Evolutionary conservation across 1,140 invertebrate species (phyloP), one percentile per base, ranked within the genome.

Genomic region (Leptinotarsa defecta): DNA sequence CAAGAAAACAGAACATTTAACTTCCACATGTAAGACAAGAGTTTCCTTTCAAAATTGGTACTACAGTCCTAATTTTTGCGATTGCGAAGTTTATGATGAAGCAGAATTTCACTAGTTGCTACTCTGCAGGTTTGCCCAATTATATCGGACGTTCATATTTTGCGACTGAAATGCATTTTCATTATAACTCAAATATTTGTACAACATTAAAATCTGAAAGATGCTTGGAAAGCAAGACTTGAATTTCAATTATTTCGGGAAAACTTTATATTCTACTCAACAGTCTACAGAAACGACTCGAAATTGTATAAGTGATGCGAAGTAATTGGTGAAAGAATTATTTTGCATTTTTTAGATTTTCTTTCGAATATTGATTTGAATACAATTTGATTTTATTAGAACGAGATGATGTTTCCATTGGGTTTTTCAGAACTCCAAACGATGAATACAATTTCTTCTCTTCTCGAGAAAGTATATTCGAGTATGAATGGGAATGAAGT

Each of bases 131-230:
- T 6, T 62, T n/a, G 20, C 17, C 5, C 61, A 17, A 20, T 17
- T 62, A 20, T 20, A n/a, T 62, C 20, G 2, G 17, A 17, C 61
- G 61, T 62, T 62, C 20, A 62, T n/a, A 62, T n/a, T n/a, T 34
- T 34, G 61, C 20, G 6, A 11, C 20, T 62, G 20, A n/a, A 13
- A 62, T 62, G 61, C 61, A 62, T 8, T 62, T 62, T 62, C 20
- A 62, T n/a, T 62, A 62, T 17, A n/a, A 8, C 8, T 62, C 61
- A 62, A 62, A 62, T 67, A 67, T 67, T 20, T 27, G 64, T 22
- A 22, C 24, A n/a, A 13, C n/a, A 67, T 67, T 67, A 67, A 27
- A 17, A 17, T 5, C 15, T 11, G 22, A 27, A 67, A 67, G 64
- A 67, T n/a, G 24, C 34, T 34, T 34, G 34, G 8, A 34, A 34